phyloP scores from a whole-genome alignment of 2,113 vertebrate species.

The Tinamus guttatus region DNA sequence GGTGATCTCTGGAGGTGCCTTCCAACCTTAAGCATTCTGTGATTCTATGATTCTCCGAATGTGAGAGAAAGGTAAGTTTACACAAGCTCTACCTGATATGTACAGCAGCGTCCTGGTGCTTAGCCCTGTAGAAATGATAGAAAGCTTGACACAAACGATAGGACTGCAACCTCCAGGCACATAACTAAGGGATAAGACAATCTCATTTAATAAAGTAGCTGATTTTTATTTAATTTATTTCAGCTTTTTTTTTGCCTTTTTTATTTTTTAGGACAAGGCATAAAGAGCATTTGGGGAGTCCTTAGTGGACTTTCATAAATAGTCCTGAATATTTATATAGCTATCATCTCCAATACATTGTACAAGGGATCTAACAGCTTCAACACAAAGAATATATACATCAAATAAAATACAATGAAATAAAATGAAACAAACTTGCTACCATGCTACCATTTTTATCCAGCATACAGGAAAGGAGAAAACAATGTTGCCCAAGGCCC shows the following conservation, averaged over 20 bases:
- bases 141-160: background rate
- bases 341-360: background rate
- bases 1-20: too few species aligned
- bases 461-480: background rate
- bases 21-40: too few species aligned
- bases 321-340: background rate
- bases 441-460: background rate
- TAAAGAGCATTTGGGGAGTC: background rate
- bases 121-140: background rate
- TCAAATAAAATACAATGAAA: background rate
- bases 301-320: background rate
- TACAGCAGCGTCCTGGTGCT: background rate
- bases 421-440: background rate
- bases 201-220: background rate
- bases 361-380: background rate
- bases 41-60: too few species aligned
- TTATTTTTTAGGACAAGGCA: background rate
- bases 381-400: background rate
- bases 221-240: background rate
- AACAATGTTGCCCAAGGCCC: fast-evolving
- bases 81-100: background rate
- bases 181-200: background rate
- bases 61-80: background rate
- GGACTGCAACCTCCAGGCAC: background rate
- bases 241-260: background rate